A percentile compares a stretch with the other conserved stretches of the same genome.
Evolutionary conservation across 2,113 vertebrate species (phyloP).

Genomic region (Columbina picui): DNA sequence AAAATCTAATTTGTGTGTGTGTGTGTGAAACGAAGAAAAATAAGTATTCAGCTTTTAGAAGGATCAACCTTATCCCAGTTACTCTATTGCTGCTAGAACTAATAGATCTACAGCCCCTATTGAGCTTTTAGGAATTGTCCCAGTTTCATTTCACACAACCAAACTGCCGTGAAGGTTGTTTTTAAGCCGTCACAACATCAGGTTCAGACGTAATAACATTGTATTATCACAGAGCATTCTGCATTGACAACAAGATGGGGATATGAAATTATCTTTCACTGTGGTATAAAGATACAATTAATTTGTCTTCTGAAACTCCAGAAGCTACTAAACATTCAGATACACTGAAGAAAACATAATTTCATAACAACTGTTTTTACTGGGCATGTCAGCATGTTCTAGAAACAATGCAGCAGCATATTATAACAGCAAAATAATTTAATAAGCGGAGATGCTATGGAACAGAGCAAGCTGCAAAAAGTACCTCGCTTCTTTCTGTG

Average conservation of each 20-base stretch:
- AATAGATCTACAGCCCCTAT: neutral
- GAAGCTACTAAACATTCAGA: neutral
- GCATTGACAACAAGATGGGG: neutral
- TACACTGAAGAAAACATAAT: neutral
- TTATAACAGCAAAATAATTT: neutral
- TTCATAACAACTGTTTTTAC: neutral
- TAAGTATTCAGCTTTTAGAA: neutral
- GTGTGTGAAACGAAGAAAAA: neutral
- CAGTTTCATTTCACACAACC: neutral
- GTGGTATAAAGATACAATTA: neutral
- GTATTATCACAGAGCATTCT: neutral
- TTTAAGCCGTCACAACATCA: conserved; percentile 7
- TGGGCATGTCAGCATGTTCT: neutral
- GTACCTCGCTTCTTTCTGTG: neutral
- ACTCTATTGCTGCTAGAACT: conserved; percentile 9
- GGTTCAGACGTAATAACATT: neutral
- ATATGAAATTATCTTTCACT: neutral
- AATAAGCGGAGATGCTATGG: neutral
- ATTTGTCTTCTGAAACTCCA: neutral
- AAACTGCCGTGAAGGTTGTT: conserved; percentile 22
- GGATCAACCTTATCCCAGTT: neutral
- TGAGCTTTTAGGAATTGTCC: conserved; percentile 46
- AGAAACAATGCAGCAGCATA: neutral
- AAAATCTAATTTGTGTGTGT: neutral
- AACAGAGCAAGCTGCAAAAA: neutral